Conservation (phyloP, 1,140 invertebrate genomes). For the Melipona quadrifasciata region DNA sequence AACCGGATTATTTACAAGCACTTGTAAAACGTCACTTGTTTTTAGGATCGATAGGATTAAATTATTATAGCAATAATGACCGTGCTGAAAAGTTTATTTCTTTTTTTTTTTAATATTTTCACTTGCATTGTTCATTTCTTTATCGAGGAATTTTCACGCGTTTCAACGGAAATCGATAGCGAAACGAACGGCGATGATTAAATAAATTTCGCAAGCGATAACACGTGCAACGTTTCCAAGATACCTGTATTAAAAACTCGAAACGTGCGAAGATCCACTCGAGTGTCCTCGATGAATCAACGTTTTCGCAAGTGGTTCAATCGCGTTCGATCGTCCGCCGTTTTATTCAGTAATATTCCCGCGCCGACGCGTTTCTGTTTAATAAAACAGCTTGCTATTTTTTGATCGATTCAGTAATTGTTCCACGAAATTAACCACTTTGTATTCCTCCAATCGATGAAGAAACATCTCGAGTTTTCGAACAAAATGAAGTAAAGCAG, state of each 20-base stretch:
- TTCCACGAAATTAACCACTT: too few relatives aligned
- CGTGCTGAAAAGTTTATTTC: too few relatives aligned
- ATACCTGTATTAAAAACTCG: not conserved
- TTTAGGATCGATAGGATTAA: not conserved
- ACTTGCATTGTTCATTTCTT: not conserved
- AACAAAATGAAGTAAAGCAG: too few relatives aligned
- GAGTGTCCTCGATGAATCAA: not conserved
- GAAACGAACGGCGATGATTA: not conserved
- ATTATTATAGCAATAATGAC: not conserved
- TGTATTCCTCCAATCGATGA: too few relatives aligned
- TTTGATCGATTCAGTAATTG: too few relatives aligned
- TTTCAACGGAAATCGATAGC: not conserved
- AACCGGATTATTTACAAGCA: not conserved
- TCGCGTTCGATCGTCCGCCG: not conserved
- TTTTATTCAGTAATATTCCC: not conserved
- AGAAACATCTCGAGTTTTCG: too few relatives aligned
- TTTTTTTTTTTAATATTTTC: not conserved
- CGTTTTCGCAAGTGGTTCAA: not conserved
- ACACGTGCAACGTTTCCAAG: not conserved
- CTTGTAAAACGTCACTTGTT: conserved; percentile 8
- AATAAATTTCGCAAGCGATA: not conserved
- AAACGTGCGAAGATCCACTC: not conserved
- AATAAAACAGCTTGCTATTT: too few relatives aligned
- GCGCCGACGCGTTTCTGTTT: too few relatives aligned
- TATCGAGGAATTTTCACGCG: not conserved